Base-by-base conservation (phyloP, 1,140 invertebrate species). In the Pseudomyrmex flavicornis region DNA sequence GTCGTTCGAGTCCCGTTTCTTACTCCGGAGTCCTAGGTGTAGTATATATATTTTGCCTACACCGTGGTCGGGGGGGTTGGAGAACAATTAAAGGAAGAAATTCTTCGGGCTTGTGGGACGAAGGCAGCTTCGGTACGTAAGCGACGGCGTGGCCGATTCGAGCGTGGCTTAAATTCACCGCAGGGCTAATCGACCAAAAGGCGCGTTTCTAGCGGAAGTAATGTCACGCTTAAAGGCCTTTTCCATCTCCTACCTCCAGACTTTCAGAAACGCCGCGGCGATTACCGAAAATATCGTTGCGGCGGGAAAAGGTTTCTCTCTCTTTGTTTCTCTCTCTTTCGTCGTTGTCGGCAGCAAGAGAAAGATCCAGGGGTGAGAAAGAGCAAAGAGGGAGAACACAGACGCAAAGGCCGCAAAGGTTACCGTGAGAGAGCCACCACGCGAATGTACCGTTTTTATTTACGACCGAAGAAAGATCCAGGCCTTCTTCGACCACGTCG, bases 161-260 rank as follows among this genome's bases (percentile, higher is more conserved):
- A 85, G 87, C 85, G 73, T 84, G 87, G 87, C 89, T 90, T 87
- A 87, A 93, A 92, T 92, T 92, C 85, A 90, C 90, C 91, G 87
- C 90, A 89, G 82, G 88, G 92, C 92, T 93, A 93, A 93, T 93
- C 92, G 92, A 92, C 88, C 88, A 91, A 92, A 90, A 91, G 88
- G 86, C 83, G 91, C 92, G 87, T 92, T 93, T 90, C 93, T 93
- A 93, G 93, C 91, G 89, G 90, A 92, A 93, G 89, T 92, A 93
- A 92, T 92, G 86, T 89, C 85, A 82, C 80, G 77, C 72, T 89
- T 88, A 90, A 88, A 80, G 79, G 74, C 70, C 84, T 72, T 69
- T 20, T 46, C 50, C 22, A 35, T 10, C 20, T 20, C 46, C 72
- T 50, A 61, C 20, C 65, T 69, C 22, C 26, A 70, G 74, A 75